Conservation (phyloP, 2,113 vertebrate genomes). For the Cettia cetti region DNA sequence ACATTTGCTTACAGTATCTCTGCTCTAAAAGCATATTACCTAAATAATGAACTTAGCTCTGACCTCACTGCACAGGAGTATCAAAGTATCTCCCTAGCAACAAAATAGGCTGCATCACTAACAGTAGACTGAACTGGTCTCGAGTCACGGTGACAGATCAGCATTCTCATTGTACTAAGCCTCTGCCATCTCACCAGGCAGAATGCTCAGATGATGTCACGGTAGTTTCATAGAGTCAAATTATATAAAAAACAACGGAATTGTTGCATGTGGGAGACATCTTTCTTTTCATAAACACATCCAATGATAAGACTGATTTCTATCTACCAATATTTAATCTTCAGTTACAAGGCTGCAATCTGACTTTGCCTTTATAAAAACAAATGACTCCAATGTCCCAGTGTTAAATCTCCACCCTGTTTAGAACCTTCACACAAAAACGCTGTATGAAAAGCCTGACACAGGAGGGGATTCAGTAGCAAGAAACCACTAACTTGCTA, state of each 20-base stretch:
- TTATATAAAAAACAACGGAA: neutral
- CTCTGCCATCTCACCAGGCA: neutral
- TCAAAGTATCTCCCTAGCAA: neutral
- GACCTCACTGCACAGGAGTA: neutral
- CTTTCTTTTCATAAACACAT: neutral
- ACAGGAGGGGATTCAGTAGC: neutral
- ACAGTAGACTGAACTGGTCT: neutral
- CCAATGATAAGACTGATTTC: neutral
- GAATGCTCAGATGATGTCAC: neutral
- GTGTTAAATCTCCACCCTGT: fast-evolving
- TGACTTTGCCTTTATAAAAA: neutral
- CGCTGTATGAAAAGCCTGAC: neutral
- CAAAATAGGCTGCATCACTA: neutral
- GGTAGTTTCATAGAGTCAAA: neutral
- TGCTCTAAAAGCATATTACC: neutral
- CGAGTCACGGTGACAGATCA: neutral
- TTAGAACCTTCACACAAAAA: neutral
- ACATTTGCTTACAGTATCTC: neutral
- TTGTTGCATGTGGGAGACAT: neutral
- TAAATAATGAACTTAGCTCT: neutral
- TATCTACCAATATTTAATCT: neutral
- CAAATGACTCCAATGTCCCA: neutral
- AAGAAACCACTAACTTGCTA: neutral
- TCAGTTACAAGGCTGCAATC: neutral
- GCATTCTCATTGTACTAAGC: fast-evolving